Conservation (phyloP, 2,113 vertebrate genomes). For the Gasterosteus nipponicus region DNA sequence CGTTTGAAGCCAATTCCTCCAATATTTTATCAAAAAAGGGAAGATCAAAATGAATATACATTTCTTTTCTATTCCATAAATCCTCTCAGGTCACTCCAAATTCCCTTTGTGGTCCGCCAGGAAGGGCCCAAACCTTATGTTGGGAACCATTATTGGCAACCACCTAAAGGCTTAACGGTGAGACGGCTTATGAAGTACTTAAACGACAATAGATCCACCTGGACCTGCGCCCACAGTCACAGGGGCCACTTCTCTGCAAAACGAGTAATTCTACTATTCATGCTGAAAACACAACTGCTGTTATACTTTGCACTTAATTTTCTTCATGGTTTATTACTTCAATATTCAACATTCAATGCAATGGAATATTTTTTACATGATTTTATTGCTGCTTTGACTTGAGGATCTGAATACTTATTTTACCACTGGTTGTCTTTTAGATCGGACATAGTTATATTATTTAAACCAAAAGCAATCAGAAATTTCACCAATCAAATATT, state of each 20-base stretch:
- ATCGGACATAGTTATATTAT: not conserved
- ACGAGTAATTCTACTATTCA: not conserved
- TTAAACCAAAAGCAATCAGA: not conserved
- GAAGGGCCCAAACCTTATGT: not conserved
- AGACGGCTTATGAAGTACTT: not conserved
- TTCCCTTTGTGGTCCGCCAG: not conserved
- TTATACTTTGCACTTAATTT: not conserved
- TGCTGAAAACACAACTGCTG: not conserved
- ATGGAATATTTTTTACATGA: not conserved
- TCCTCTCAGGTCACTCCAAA: not conserved
- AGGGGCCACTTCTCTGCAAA: not conserved
- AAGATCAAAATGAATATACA: not conserved
- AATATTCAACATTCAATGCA: not conserved
- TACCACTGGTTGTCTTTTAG: not conserved
- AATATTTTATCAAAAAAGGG: not conserved
- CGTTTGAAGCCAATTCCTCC: not conserved
- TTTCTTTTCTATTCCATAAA: not conserved
- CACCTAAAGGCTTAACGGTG: not conserved
- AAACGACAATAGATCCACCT: not conserved
- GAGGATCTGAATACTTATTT: not conserved
- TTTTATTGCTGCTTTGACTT: not conserved
- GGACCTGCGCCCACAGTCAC: not conserved
- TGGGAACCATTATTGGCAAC: not conserved
- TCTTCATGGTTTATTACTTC: not conserved
- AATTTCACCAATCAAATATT: not conserved